A percentile compares a stretch with the other conserved stretches of the same genome.
These are phyloP conservation scores for Drosophila rubida DNA, from an alignment of 2,888 invertebrate species.

Conservation along the genomic window DNA sequence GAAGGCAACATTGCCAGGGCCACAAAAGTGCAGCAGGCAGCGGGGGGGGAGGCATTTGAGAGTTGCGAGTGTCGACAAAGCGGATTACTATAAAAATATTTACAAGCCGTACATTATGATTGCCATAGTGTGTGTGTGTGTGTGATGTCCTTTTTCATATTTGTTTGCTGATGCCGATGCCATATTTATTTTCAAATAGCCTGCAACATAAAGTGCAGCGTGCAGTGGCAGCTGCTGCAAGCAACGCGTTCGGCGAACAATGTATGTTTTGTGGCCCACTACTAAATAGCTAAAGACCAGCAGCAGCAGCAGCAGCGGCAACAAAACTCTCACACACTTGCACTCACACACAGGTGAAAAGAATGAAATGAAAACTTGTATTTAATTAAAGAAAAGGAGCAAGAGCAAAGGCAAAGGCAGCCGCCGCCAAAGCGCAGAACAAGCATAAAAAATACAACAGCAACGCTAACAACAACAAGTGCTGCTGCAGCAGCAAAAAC, in stretches of 20 bases:
- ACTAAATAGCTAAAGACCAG: slow-evolving; percentile 52
- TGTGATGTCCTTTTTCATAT: slow-evolving; percentile 42
- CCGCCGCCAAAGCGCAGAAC: slow-evolving; percentile 26
- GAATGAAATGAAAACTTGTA: slow-evolving; percentile 76
- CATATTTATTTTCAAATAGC: slow-evolving; percentile 40
- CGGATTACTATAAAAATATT: slow-evolving; percentile 78
- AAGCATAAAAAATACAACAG: slow-evolving; percentile 40
- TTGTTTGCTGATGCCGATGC: slow-evolving; percentile 39
- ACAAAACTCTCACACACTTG: neutral
- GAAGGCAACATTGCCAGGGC: slow-evolving; percentile 27
- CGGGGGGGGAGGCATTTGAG: slow-evolving; percentile 3
- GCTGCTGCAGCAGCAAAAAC: slow-evolving; percentile 48
- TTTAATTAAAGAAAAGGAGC: slow-evolving; percentile 74
- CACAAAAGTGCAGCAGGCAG: slow-evolving; percentile 22
- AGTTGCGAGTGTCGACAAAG: slow-evolving; percentile 59
- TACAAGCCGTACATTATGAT: slow-evolving; percentile 61
- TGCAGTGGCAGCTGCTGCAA: slow-evolving; percentile 28
- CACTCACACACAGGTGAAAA: slow-evolving; percentile 53
- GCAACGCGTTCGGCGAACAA: slow-evolving; percentile 43
- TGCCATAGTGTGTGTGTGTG: slow-evolving; percentile 15
- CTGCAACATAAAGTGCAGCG: slow-evolving; percentile 29
- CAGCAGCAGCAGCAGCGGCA: slow-evolving; percentile 25
- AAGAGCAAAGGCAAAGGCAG: slow-evolving; percentile 38
- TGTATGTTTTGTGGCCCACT: slow-evolving; percentile 53
- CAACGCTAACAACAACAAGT: slow-evolving; percentile 27